Evolutionary conservation across 2,888 invertebrate genomes (phyloP).

Genomic region (Drosophila nr. medialis): DNA sequence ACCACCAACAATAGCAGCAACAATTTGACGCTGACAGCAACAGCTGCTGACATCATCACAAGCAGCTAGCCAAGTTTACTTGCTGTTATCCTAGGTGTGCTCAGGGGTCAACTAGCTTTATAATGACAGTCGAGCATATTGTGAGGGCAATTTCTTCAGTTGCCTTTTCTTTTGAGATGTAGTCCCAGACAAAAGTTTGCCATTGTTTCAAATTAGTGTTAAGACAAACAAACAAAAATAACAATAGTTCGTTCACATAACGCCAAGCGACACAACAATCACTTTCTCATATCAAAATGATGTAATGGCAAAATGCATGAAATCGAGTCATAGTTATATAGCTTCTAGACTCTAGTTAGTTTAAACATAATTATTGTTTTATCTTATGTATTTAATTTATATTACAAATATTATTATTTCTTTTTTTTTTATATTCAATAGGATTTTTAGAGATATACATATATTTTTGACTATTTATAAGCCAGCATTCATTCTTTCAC

Average conservation of each 20-base stretch:
- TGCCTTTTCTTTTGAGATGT: conserved; percentile 2
- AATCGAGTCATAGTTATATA: conserved; percentile 72
- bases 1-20: conserved; percentile 21
- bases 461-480: conserved; percentile 70
- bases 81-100: conserved; percentile 21
- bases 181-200: conserved; percentile 44
- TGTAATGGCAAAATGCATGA: conserved; percentile 61
- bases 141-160: conserved; percentile 6
- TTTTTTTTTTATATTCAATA: conserved; percentile 23
- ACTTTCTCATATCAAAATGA: conserved; percentile 47
- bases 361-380: conserved; percentile 29
- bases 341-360: conserved; percentile 37
- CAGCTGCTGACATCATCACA: conserved; percentile 26
- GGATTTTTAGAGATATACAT: conserved; percentile 6
- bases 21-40: conserved; percentile 34
- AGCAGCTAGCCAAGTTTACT: conserved; percentile 34
- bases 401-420: background rate
- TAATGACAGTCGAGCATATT: conserved; percentile 25
- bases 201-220: conserved; percentile 49
- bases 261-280: conserved; percentile 10
- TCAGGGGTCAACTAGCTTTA: conserved; percentile 72
- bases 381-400: conserved; percentile 13
- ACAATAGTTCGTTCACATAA: conserved; percentile 22
- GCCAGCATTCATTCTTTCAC: conserved; percentile 21
- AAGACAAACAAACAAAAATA: conserved; percentile 9